Conservation (phyloP, 35 echinoderm and acorn worm species). For the Apostichopus parvimensis region DNA sequence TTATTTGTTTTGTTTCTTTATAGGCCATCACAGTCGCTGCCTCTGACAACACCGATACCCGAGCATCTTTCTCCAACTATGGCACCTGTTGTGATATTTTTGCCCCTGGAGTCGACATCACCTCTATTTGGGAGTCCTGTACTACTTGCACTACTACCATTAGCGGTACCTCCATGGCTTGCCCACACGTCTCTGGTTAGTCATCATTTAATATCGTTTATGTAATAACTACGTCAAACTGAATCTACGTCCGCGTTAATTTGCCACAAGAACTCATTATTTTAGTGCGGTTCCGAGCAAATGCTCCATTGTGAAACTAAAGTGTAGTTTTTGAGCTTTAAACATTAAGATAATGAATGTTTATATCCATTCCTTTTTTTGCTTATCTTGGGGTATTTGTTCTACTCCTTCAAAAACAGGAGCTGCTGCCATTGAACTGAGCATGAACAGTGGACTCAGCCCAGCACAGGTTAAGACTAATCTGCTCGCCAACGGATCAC, state of each 20-base stretch:
- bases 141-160: conserved; percentile 29
- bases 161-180: no score
- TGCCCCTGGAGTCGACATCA: conserved; percentile 72
- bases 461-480: conserved; percentile 35
- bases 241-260: not conserved
- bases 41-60: conserved; percentile 59
- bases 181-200: conserved; percentile 66
- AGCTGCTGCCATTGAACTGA: conserved; percentile 24
- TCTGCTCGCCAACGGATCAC: not conserved
- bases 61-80: conserved; percentile 76
- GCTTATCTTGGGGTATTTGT: no score
- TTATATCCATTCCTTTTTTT: not conserved
- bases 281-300: not conserved
- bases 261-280: not conserved
- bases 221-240: not conserved
- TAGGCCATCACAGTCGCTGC: conserved; percentile 72
- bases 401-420: no score
- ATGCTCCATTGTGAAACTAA: not conserved
- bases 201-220: not conserved
- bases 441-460: not conserved
- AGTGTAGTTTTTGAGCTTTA: not conserved
- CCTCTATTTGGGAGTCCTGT: conserved; percentile 12
- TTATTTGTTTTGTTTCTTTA: not conserved
- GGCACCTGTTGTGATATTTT: conserved; percentile 67
- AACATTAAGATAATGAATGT: not conserved